Percentiles rank a stretch among this genome's conserved stretches.
phyloP scores from a whole-genome alignment of 1,140 invertebrate genomes.

The Leptinotarsa undecemlineata region DNA sequence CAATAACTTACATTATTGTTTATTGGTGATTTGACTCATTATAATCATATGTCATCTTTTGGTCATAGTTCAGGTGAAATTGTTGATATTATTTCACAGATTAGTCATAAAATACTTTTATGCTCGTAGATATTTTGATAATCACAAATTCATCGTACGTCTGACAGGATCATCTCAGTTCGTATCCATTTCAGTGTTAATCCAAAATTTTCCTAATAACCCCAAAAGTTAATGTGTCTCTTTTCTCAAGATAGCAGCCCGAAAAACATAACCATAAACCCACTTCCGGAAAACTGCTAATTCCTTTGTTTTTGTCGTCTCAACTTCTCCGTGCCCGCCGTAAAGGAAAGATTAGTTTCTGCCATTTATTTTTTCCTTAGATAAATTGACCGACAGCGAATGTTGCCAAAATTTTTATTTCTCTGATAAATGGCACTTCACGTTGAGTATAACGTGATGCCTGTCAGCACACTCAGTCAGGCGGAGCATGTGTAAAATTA shows the following conservation, averaged over 20 bases:
- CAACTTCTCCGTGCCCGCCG: neutral
- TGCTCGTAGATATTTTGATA: no score
- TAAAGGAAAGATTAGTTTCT: conserved; percentile 7
- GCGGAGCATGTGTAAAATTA: conserved; percentile 17
- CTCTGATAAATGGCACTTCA: conserved; percentile 12
- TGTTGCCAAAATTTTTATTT: conserved; percentile 10
- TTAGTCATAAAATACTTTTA: no score
- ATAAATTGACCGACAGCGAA: neutral
- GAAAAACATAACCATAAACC: conserved; percentile 23
- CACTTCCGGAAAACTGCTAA: neutral
- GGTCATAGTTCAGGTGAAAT: no score
- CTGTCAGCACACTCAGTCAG: conserved; percentile 16
- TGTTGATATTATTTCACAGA: no score
- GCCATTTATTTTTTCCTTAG: neutral
- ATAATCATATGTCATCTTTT: no score
- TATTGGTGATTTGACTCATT: no score
- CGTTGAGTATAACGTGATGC: conserved; percentile 9
- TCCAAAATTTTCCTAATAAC: neutral
- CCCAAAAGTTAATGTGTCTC: neutral
- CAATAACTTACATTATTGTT: no score
- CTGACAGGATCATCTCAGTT: no score
- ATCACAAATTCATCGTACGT: no score
- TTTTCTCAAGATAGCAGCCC: neutral
- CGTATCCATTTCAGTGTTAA: no score
- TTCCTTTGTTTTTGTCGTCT: conserved; percentile 12